Base-by-base conservation (phyloP, 2,797 vertebrate genomes). In the Notolepis coatsorum region DNA sequence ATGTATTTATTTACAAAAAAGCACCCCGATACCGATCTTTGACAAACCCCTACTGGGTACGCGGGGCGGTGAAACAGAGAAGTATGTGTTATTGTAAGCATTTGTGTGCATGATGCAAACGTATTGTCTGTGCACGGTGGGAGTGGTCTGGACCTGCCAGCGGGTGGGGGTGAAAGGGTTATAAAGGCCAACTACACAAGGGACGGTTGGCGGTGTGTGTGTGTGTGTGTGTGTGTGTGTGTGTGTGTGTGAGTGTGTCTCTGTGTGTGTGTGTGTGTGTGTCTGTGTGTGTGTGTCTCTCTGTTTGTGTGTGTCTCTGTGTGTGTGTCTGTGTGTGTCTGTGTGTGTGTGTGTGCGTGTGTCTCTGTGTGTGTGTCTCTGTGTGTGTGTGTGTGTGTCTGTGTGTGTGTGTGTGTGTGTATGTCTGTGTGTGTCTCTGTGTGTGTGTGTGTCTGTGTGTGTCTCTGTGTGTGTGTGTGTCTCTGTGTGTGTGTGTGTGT, bases 91-190 rank as follows among this genome's bases (percentile, higher is more conserved):
- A 13, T 21, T 20, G 49, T 51, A 20, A 4, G 15, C 4, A 8
- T 31, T 17, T 51, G 23, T 25, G 37, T 37, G 31, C 20, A 13
- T 28, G 35, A n/a, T 37, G 50, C 7, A 57, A 77, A 82, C 88
- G 75, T 86, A 92, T 92, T 92, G 92, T 68, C 69, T 86, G 77
- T 84, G 84, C 87, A 71, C 76, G 68, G 84, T 88, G 88, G 84
- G 84, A 86, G 84, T 90, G 90, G 86, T 89, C 88, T 82, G 81
- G 83, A 91, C n/a, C n/a, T n/a, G n/a, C n/a, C 92, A 93, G 91
- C 90, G 90, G 92, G 90, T 87, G 73, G 75, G 76, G 92, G 92
- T 87, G 89, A 93, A 85, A 92, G 20, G 55, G 55, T 58, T 20
- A 23, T 12, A 13, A 21, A 41, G 13, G 85, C 87, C 92, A 93